These are phyloP conservation scores for Endomychus coccineus DNA, from an alignment of 2,888 invertebrate genomes.

Conservation along the genomic window DNA sequence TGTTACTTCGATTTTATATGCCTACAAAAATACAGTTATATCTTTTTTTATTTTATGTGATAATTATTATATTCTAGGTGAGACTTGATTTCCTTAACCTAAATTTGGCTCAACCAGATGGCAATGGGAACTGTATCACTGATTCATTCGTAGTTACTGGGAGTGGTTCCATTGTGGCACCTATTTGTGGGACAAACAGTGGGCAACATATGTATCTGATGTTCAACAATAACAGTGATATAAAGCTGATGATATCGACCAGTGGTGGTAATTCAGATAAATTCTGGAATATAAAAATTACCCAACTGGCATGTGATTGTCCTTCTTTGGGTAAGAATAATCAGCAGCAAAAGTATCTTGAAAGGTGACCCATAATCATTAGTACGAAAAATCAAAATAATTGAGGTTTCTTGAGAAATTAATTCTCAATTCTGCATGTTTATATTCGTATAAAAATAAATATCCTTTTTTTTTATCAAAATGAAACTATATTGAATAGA, in stretches of 20 bases:
- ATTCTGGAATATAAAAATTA: conserved; percentile 67
- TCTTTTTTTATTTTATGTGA: too few relatives aligned
- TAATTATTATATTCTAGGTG: conserved; percentile 47
- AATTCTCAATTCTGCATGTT: too few relatives aligned
- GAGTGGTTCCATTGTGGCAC: conserved; percentile 60
- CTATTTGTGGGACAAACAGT: conserved; percentile 75
- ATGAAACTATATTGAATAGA: too few relatives aligned
- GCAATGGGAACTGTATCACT: conserved; percentile 61
- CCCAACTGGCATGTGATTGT: conserved; percentile 67
- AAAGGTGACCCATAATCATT: too few relatives aligned
- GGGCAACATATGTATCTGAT: conserved; percentile 73
- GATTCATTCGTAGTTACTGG: conserved; percentile 67
- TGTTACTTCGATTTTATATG: too few relatives aligned
- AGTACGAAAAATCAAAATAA: too few relatives aligned
- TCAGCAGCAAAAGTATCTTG: too few relatives aligned
- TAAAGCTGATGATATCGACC: conserved; percentile 61
- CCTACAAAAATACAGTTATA: too few relatives aligned
- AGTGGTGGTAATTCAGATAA: conserved; percentile 55
- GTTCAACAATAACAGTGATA: conserved; percentile 60
- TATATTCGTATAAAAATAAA: too few relatives aligned
- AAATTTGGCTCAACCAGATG: conserved; percentile 63
- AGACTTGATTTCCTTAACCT: conserved; percentile 72
- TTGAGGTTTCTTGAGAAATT: too few relatives aligned
- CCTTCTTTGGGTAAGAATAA: conserved; percentile 61
- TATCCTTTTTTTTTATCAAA: too few relatives aligned